These are phyloP conservation scores for Pyrrhosoma nymphula DNA, from an alignment of 2,888 invertebrate species.

Conservation along the genomic window DNA sequence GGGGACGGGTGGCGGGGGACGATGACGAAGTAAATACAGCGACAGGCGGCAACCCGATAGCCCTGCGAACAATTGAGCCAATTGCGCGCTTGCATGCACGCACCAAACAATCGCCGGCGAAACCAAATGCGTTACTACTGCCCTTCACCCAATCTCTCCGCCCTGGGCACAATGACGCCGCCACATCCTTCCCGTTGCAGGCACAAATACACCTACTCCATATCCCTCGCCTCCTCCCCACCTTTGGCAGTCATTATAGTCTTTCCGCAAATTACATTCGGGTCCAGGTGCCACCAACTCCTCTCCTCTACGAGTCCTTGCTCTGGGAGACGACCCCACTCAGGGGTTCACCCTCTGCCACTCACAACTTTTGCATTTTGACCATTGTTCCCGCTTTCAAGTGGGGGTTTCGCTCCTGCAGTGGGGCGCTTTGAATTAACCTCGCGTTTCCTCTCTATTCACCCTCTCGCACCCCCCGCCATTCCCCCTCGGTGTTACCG, in stretches of 20 bases:
- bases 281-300: conserved; percentile 51
- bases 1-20: too few species aligned
- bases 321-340: background rate
- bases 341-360: background rate
- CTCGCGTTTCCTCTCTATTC: conserved; percentile 13
- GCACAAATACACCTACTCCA: background rate
- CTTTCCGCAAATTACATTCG: conserved; percentile 49
- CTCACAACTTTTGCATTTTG: conserved; percentile 32
- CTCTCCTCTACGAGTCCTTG: background rate
- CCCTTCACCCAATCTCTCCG: background rate
- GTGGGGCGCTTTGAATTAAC: conserved; percentile 46
- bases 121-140: conserved; percentile 57
- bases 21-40: background rate
- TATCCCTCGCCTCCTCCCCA: background rate
- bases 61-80: conserved; percentile 29
- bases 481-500: background rate
- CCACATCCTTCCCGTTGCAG: background rate
- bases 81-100: background rate
- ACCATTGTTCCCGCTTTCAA: conserved; percentile 10
- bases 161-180: background rate
- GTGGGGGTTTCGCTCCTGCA: background rate
- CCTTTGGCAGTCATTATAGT: conserved; percentile 35
- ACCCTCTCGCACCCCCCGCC: background rate
- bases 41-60: conserved; percentile 34
- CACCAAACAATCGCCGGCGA: conserved; percentile 41